Evolutionary conservation across 2,113 vertebrate species (phyloP), one percentile per base, ranked within the genome.

Genomic region (Phoenicopterus ruber): DNA sequence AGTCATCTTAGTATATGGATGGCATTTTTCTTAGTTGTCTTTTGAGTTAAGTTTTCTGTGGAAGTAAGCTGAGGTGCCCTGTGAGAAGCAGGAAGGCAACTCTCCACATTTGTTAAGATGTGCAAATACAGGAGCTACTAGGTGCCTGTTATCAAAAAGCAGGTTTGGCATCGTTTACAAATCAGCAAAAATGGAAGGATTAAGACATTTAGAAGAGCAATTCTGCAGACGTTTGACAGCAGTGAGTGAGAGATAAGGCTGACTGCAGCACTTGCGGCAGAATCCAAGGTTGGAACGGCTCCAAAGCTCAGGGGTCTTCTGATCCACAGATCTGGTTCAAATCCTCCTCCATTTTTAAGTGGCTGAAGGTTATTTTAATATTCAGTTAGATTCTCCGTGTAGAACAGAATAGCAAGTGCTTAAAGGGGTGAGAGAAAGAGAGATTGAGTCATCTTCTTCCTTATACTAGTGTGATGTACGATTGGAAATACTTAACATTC

Each of bases 41-140:
- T 91, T 90, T 88, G 90, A 97, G 88, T 97, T 97, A 93, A 94
- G 65, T 97, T 97, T 96, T 94, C 85, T 96, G 72, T 94, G 86
- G 92, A 90, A 92, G 46, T 86, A 96, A 96, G 44, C 88, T 88
- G 92, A 63, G 84, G 81, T 88, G 26, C 57, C 81, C 59, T 67
- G 46, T 66, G 89, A 96, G 93, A 90, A 92, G 66, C 34, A 59
- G 72, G 96, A 96, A 97, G 70, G 40, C 55, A 92, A 25, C 80
- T 88, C 97, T 84, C 24, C 11, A 77, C 52, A 62, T 80, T 84
- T 91, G 89, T 96, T 97, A 73, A 96, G 72, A 95, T 76, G 83
- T 96, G 87, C 65, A 97, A 97, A 97, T 94, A 76, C 4, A 11
- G 80, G 42, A 97, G 46, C 26, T 80, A 59, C 77, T 84, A 93